Conservation (phyloP, 2,888 invertebrate genomes). For the Calameuta pallipes region DNA sequence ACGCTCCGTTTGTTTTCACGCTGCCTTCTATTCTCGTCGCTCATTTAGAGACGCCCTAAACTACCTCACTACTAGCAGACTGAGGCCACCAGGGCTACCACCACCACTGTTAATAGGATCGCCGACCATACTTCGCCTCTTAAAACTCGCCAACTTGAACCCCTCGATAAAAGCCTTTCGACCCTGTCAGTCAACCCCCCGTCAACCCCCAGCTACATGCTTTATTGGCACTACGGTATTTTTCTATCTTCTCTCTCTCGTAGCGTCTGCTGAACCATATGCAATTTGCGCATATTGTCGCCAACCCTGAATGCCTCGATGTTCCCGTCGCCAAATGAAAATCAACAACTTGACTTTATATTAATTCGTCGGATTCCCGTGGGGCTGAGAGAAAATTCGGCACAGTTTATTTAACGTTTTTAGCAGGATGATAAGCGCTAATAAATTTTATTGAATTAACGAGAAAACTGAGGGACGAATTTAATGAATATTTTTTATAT, state of each 20-base stretch:
- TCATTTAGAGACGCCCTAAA: constrained; percentile 5
- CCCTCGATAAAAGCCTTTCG: neutral
- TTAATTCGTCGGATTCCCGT: neutral
- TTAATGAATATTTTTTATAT: neutral
- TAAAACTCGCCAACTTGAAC: neutral
- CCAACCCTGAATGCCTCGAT: neutral
- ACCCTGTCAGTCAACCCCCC: neutral
- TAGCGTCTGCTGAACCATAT: neutral
- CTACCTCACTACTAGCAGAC: neutral
- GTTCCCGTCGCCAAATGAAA: neutral
- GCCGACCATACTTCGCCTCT: neutral
- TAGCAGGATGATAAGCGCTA: neutral
- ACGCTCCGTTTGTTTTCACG: constrained; percentile 9
- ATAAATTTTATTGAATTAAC: neutral
- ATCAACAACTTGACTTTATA: neutral
- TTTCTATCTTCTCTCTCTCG: neutral
- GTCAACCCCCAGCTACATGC: neutral
- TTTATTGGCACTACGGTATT: neutral
- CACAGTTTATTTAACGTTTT: neutral
- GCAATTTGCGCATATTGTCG: neutral
- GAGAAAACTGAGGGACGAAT: neutral
- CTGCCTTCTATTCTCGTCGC: constrained; percentile 8
- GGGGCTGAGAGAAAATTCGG: neutral
- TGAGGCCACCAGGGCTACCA: neutral
- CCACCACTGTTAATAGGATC: neutral